Percentiles rank a stretch among this genome's conserved stretches.
phyloP scores from a whole-genome alignment of 53 echinoderm and acorn worm genomes.

The Henricia sp. region DNA sequence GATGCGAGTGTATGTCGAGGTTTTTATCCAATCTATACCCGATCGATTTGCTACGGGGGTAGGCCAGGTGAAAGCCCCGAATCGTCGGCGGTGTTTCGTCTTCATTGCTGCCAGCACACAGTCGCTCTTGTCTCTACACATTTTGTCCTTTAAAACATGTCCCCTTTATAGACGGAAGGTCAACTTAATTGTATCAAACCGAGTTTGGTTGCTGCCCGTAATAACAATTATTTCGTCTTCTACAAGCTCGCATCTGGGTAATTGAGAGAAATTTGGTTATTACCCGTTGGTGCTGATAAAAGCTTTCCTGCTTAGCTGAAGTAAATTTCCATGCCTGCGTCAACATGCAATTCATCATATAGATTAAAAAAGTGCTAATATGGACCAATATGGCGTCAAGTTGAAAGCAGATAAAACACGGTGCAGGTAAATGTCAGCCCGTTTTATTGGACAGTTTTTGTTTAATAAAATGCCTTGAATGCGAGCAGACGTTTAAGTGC shows the following conservation, averaged over 20 bases:
- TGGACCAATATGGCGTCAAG: no score
- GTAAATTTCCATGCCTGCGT: background rate
- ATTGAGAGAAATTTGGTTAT: conserved; percentile 4
- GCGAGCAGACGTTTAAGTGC: background rate
- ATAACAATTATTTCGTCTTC: background rate
- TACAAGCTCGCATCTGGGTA: conserved; percentile 8
- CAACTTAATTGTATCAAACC: conserved; percentile 18
- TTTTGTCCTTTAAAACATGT: no score
- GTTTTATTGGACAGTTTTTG: no score
- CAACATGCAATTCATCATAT: background rate
- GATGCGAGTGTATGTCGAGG: conserved; percentile 33
- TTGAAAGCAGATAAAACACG: no score
- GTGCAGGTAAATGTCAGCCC: no score
- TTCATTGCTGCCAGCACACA: background rate
- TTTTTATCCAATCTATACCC: conserved; percentile 38
- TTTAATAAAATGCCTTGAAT: background rate
- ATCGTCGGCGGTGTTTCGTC: background rate
- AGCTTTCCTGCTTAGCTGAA: background rate
- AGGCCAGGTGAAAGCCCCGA: conserved; percentile 49
- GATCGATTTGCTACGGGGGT: conserved; percentile 17
- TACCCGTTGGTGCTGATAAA: background rate
- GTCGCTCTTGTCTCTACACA: conserved; percentile 19
- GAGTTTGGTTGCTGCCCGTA: no score
- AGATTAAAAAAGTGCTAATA: background rate
- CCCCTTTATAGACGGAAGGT: conserved; percentile 16